Conservation (phyloP, 1,140 invertebrate genomes). For the Neodiprion fabricii region DNA sequence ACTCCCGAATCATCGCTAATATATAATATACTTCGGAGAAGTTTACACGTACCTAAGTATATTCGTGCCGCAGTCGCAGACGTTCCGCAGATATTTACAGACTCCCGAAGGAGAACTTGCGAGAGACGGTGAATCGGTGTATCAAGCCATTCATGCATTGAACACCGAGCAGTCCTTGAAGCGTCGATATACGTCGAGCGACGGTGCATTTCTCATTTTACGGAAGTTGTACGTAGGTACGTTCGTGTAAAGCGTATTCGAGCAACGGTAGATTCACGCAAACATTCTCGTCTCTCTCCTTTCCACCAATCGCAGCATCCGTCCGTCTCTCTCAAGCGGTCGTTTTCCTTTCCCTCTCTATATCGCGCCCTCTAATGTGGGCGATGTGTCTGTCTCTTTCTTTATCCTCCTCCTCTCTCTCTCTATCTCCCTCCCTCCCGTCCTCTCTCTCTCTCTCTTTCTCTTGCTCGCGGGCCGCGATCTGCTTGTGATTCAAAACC, state of each 20-base stretch:
- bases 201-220: constrained; percentile 2
- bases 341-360: constrained; percentile 26
- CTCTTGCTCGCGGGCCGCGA: constrained; percentile 49
- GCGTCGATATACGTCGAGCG: neutral
- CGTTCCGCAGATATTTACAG: too few relatives aligned
- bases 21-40: too few relatives aligned
- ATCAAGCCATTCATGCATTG: neutral
- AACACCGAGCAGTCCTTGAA: neutral
- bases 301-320: constrained; percentile 24
- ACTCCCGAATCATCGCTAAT: too few relatives aligned
- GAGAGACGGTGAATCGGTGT: neutral
- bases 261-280: neutral
- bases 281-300: constrained; percentile 17
- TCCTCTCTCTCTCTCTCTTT: constrained; percentile 32
- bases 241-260: too few relatives aligned
- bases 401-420: constrained; percentile 23
- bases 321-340: constrained; percentile 19
- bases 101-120: too few relatives aligned
- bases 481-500: constrained; percentile 64
- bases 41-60: too few relatives aligned
- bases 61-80: too few relatives aligned
- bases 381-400: constrained; percentile 12
- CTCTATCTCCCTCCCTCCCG: constrained; percentile 35
- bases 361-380: constrained; percentile 30
- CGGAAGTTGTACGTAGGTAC: neutral